phyloP scores from a whole-genome alignment of 2,888 invertebrate species.

The Hypena proboscidalis region DNA sequence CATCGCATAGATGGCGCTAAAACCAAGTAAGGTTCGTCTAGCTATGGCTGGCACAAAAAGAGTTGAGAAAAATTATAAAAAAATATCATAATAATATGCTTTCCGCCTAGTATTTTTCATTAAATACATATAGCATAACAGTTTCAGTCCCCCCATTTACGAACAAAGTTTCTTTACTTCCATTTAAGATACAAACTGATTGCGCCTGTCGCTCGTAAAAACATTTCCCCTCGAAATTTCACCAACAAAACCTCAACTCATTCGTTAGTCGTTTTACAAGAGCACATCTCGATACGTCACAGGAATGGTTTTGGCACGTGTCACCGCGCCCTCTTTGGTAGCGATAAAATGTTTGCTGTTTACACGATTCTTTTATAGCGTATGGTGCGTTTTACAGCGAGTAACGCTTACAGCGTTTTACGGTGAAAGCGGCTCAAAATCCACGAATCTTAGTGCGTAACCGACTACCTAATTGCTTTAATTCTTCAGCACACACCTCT shows the following conservation, averaged over 20 bases:
- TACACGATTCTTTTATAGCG: slow-evolving; percentile 55
- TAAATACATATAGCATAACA: no score
- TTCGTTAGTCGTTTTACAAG: slow-evolving; percentile 69
- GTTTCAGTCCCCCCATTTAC: neutral
- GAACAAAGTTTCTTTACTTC: slow-evolving; percentile 6
- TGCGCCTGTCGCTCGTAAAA: slow-evolving; percentile 37
- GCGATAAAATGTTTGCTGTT: slow-evolving; percentile 67
- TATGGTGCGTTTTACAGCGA: slow-evolving; percentile 31
- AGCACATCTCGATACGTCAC: slow-evolving; percentile 64
- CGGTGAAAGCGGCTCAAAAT: no score
- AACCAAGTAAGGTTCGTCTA: no score
- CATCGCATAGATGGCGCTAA: no score
- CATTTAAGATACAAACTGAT: slow-evolving; percentile 32
- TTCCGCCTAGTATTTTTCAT: no score
- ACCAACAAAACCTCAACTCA: slow-evolving; percentile 58
- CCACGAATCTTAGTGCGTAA: no score
- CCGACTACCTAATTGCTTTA: no score
- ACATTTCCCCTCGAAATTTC: slow-evolving; percentile 34
- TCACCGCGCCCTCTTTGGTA: slow-evolving; percentile 50
- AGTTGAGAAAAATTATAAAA: no score
- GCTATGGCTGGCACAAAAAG: no score
- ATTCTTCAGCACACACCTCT: no score
- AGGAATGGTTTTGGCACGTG: slow-evolving; percentile 75
- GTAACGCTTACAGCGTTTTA: neutral
- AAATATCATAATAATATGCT: no score